phyloP scores from a whole-genome alignment of 2,113 vertebrate species.

The Pomatostomus ruficeps region DNA sequence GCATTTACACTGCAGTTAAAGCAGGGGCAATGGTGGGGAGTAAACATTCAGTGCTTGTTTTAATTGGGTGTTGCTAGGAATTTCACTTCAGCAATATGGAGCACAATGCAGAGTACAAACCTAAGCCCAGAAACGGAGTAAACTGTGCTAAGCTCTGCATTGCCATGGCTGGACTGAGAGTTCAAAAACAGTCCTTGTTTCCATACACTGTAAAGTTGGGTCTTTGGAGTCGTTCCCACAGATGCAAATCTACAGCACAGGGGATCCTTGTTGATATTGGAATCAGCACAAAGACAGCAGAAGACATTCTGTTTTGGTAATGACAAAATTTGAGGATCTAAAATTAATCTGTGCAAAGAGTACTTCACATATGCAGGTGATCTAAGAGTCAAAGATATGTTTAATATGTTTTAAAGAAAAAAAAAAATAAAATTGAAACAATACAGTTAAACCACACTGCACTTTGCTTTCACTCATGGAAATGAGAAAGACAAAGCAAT shows the following conservation, averaged over 20 bases:
- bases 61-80: slow-evolving; percentile 33
- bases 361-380: background rate
- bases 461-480: background rate
- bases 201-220: background rate
- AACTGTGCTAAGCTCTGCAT: background rate
- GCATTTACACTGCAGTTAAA: slow-evolving; percentile 34
- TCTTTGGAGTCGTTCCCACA: background rate
- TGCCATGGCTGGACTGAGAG: background rate
- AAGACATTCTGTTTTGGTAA: background rate
- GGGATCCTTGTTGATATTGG: background rate
- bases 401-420: background rate
- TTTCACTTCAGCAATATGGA: background rate
- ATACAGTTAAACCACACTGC: background rate
- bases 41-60: slow-evolving; percentile 33
- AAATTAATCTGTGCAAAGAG: background rate
- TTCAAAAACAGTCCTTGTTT: background rate
- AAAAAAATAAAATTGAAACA: background rate
- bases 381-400: background rate
- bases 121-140: background rate
- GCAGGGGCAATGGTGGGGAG: slow-evolving; percentile 4
- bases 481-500: background rate
- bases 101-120: background rate
- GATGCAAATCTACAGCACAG: background rate
- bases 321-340: background rate
- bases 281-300: background rate